Percentiles rank a stretch among this genome's conserved stretches.
These are phyloP conservation scores for Chloroclysta siterata DNA, from an alignment of 2,888 invertebrate genomes.

Conservation along the genomic window DNA sequence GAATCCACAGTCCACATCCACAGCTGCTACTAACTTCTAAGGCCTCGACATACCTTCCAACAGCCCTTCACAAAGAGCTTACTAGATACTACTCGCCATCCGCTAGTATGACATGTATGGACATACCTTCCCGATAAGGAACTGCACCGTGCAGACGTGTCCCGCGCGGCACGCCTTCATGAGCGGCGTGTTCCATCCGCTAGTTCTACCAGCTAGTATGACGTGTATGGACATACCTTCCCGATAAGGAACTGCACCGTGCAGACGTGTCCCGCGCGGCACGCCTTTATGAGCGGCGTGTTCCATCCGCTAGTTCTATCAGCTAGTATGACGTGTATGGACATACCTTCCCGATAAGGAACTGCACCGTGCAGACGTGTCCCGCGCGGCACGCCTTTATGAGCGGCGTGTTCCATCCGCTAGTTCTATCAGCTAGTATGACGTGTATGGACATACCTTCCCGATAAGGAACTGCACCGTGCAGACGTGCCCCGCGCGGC, in stretches of 20 bases:
- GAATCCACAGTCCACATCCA: too few species aligned
- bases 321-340: too few species aligned
- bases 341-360: constrained; percentile 91
- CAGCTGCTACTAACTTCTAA: too few species aligned
- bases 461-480: constrained; percentile 98
- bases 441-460: constrained; percentile 68
- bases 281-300: constrained; percentile 99
- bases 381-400: constrained; percentile 99
- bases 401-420: constrained; percentile 97
- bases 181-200: too few species aligned
- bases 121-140: constrained; percentile 90
- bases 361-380: constrained; percentile 97
- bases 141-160: constrained; percentile 97
- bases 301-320: too few species aligned
- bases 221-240: too few species aligned
- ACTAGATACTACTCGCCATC: too few species aligned
- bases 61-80: too few species aligned
- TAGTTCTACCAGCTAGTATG: too few species aligned
- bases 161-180: constrained; percentile 99
- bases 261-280: constrained; percentile 97
- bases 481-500: constrained; percentile 97
- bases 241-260: constrained; percentile 98
- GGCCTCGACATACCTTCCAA: too few species aligned
- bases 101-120: too few species aligned
- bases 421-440: too few species aligned